phyloP scores from a whole-genome alignment of 2,113 vertebrate genomes.

The Rhizomys pruinosus region DNA sequence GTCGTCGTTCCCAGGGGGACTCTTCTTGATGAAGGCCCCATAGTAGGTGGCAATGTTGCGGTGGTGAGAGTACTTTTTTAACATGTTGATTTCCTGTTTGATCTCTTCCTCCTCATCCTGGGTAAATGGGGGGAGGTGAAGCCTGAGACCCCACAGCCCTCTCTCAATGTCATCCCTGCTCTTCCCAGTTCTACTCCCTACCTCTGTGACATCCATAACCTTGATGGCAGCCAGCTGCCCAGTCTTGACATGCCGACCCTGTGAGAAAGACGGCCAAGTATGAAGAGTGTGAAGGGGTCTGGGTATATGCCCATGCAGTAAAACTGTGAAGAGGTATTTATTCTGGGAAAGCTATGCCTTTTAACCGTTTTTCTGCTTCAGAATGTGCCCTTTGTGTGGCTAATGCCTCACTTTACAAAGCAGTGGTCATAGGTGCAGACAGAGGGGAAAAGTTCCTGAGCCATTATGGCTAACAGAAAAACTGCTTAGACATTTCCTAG shows the following conservation, averaged over 20 bases:
- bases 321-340: not conserved
- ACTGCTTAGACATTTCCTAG: not conserved
- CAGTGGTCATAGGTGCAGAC: not conserved
- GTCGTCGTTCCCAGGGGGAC: constrained; percentile 94
- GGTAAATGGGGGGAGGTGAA: not conserved
- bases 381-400: not conserved
- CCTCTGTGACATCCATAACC: constrained; percentile 96
- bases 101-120: constrained; percentile 96
- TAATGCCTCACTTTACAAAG: not conserved
- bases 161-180: not conserved
- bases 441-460: not conserved
- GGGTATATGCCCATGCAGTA: not conserved
- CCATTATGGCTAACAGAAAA: not conserved
- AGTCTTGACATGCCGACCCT: constrained; percentile 95
- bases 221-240: constrained; percentile 97
- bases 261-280: not conserved
- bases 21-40: constrained; percentile 96
- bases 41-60: constrained; percentile 97
- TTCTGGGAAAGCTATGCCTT: not conserved
- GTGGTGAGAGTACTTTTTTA: constrained; percentile 96
- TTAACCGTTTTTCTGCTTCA: constrained; percentile 7
- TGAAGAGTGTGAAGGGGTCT: not conserved
- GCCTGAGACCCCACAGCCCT: not conserved
- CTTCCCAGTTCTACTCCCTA: constrained; percentile 19
- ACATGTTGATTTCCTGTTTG: constrained; percentile 97